These are phyloP conservation scores for Distichodus sexfasciatus DNA, from an alignment of 2,797 vertebrate genomes.

Conservation along the genomic window DNA sequence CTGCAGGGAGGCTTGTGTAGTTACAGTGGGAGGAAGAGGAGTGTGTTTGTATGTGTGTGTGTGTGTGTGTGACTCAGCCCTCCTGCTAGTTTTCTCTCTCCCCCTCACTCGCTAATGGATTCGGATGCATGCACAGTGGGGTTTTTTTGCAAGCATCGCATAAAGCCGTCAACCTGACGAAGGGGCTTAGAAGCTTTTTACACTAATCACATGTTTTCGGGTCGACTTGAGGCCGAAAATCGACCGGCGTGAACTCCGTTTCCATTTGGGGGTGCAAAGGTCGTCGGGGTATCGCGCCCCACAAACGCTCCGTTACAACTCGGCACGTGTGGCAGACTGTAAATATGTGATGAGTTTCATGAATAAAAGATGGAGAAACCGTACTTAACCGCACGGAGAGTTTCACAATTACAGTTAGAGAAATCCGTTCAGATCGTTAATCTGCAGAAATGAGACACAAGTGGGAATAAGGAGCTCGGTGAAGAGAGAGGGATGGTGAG, in stretches of 20 bases:
- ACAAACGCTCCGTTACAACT: not conserved
- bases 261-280: not conserved
- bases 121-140: conserved; percentile 3
- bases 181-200: not conserved
- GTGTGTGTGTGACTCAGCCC: conserved; percentile 43
- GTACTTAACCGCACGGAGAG: not conserved
- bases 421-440: not conserved
- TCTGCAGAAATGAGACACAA: not conserved
- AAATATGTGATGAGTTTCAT: conserved; percentile 15
- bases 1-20: not conserved
- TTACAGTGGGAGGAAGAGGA: conserved; percentile 30
- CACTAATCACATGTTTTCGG: conserved; percentile 13
- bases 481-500: no score
- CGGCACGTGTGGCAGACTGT: not conserved
- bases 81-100: conserved; percentile 23
- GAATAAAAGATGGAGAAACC: conserved; percentile 9
- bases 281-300: not conserved
- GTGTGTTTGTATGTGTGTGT: conserved; percentile 17
- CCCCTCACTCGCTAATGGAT: conserved; percentile 19
- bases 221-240: not conserved
- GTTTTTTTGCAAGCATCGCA: conserved; percentile 4
- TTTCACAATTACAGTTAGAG: not conserved
- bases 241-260: not conserved
- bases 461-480: not conserved
- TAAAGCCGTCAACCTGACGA: conserved; percentile 10